These are phyloP conservation scores for Drosophila colorata DNA, from an alignment of 2,888 invertebrate genomes.

Conservation along the genomic window DNA sequence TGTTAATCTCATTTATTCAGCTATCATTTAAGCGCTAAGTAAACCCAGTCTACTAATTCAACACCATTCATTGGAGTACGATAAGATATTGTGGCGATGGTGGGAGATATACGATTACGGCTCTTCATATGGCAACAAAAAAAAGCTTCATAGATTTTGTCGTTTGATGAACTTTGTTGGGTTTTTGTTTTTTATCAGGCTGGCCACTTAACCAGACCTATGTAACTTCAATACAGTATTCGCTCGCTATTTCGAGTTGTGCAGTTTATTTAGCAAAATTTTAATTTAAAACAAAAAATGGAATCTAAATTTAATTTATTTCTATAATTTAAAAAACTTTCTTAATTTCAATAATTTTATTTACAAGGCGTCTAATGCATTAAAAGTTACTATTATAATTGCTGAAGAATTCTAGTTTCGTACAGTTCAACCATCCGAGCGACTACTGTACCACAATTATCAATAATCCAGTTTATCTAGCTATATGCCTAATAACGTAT, in stretches of 20 bases:
- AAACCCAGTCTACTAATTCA: slow-evolving; percentile 32
- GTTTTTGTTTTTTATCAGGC: slow-evolving; percentile 1
- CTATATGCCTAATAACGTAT: not conserved
- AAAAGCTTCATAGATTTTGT: slow-evolving; percentile 25
- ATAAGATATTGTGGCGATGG: slow-evolving; percentile 42
- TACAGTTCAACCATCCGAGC: not conserved
- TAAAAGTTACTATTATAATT: no score
- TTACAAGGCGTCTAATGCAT: no score
- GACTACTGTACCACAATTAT: not conserved
- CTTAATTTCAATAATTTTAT: no score
- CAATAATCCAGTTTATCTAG: not conserved
- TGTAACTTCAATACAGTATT: no score
- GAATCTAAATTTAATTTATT: no score
- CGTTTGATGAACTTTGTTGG: slow-evolving; percentile 17
- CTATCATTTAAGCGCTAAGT: slow-evolving; percentile 14
- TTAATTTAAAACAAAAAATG: no score
- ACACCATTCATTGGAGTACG: slow-evolving; percentile 28
- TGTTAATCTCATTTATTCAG: slow-evolving; percentile 9
- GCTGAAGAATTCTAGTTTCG: no score
- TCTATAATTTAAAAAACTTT: no score
- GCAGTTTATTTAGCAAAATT: no score
- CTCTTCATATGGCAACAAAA: slow-evolving; percentile 37
- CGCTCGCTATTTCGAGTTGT: no score
- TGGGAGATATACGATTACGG: slow-evolving; percentile 17
- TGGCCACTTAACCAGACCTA: not conserved